These are phyloP conservation scores for Charanyca ferruginea DNA, from an alignment of 2,888 invertebrate species.

Conservation along the genomic window DNA sequence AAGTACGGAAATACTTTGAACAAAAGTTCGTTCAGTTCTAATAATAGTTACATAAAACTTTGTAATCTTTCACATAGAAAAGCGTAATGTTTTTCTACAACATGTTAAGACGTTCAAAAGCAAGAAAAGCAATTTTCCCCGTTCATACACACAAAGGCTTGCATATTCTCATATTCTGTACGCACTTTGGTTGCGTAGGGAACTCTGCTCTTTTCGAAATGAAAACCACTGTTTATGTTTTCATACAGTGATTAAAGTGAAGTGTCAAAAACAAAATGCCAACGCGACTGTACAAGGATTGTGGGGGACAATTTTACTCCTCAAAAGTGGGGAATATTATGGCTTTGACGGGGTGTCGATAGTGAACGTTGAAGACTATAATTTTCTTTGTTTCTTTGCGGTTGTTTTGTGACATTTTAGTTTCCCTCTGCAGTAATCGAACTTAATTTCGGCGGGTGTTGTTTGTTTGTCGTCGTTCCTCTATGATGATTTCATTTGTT, in stretches of 20 bases:
- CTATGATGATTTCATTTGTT: slow-evolving; percentile 26
- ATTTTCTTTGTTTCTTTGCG: slow-evolving; percentile 78
- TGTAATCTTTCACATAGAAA: slow-evolving; percentile 38
- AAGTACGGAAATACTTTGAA: slow-evolving; percentile 3
- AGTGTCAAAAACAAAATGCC: slow-evolving; percentile 90
- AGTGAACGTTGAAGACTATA: slow-evolving; percentile 78
- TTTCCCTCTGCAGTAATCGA: slow-evolving; percentile 41
- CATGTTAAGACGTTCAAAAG: slow-evolving; percentile 67
- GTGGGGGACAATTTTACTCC: slow-evolving; percentile 72
- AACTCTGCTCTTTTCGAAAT: slow-evolving; percentile 87
- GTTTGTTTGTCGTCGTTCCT: slow-evolving; percentile 43
- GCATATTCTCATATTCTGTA: slow-evolving; percentile 77
- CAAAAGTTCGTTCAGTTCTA: slow-evolving; percentile 6
- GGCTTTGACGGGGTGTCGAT: slow-evolving; percentile 83
- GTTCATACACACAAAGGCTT: slow-evolving; percentile 73
- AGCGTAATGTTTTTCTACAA: slow-evolving; percentile 52
- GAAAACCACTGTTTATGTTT: slow-evolving; percentile 87
- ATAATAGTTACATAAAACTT: slow-evolving; percentile 28
- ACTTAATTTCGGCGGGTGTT: slow-evolving; percentile 60
- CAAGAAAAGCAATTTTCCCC: slow-evolving; percentile 73
- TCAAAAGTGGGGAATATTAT: slow-evolving; percentile 75
- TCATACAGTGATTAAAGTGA: slow-evolving; percentile 90
- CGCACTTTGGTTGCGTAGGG: slow-evolving; percentile 73
- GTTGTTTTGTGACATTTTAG: slow-evolving; percentile 62
- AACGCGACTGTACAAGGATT: slow-evolving; percentile 45